Evolutionary conservation across 2,113 vertebrate species (phyloP).

Genomic region (Sapayoa aenigma): DNA sequence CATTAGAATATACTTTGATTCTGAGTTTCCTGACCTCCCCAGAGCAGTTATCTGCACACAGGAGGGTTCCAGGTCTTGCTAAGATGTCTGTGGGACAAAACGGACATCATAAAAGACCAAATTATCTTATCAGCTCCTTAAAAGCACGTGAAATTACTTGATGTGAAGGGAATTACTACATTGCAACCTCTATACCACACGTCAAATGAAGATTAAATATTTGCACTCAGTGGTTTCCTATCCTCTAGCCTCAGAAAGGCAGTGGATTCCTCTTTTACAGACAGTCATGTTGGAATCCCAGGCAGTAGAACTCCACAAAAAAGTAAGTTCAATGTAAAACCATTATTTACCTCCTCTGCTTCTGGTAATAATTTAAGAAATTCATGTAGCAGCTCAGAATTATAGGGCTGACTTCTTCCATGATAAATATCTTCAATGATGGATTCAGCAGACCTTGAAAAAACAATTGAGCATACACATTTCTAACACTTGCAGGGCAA

Average conservation of each 20-base stretch:
- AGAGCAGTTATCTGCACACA: background rate
- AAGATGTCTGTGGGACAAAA: background rate
- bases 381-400: constrained; percentile 87
- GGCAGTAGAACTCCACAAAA: background rate
- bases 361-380: constrained; percentile 93
- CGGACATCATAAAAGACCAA: background rate
- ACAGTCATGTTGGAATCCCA: background rate
- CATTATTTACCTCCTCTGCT: constrained; percentile 85
- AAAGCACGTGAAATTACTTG: background rate
- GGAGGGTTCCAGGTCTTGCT: background rate
- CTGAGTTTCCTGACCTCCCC: background rate
- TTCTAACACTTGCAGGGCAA: background rate
- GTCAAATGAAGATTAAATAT: background rate
- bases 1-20: background rate
- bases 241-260: background rate
- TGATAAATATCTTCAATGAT: constrained; percentile 90
- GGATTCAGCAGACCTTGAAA: constrained; percentile 85
- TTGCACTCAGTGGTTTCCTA: background rate
- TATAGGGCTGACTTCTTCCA: constrained; percentile 85
- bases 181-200: background rate
- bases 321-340: background rate
- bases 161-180: background rate
- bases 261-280: background rate
- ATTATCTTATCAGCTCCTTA: background rate
- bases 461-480: constrained; percentile 40